Evolutionary conservation across 2,797 vertebrate species (phyloP), one percentile per base, ranked within the genome.

Genomic region (Psittacula derbiana): DNA sequence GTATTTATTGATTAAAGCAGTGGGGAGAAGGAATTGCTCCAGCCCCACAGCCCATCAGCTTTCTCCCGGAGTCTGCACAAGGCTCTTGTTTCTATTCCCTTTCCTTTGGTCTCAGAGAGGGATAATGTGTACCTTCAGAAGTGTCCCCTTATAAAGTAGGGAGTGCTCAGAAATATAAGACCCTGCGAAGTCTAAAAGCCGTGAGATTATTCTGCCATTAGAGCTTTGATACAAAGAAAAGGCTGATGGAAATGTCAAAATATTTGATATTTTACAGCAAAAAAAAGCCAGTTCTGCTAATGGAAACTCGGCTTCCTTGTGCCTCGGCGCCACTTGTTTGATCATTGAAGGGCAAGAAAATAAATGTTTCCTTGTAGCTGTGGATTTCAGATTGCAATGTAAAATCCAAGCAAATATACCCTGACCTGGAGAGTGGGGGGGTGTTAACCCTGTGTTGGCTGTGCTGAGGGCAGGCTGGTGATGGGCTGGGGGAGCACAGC

Each of bases 211-310:
- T 95, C 95, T 96, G 95, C 89, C 91, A 64, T 84, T 50, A 91
- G 72, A 79, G 93, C 95, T 96, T 96, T 96, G 95, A 90, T 96
- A 88, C 82, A 94, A 94, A 96, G 95, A 12, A 73, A 96, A 94
- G 66, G 15, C 95, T 96, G 95, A 97, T 96, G 95, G 96, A 97
- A 96, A 94, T 97, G 96, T 96, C 96, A 97, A 96, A 96, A 94
- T 95, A 97, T 96, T 96, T 96, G 95, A 96, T 96, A 97, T 96
- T 97, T 96, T 93, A 94, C 85, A 93, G 95, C 91, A 90, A 90
- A 90, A 93, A 73, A 92, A 93, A 96, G 93, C 92, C 95, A 93
- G 85, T 91, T 96, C 73, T 40, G 36, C 89, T 96, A 93, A 96
- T 95, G 95, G 95, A 96, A 97, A 96, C 73, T 79, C 73, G 0